Base-by-base conservation (phyloP, 2,113 vertebrate species). In the Corythornis cristatus region DNA sequence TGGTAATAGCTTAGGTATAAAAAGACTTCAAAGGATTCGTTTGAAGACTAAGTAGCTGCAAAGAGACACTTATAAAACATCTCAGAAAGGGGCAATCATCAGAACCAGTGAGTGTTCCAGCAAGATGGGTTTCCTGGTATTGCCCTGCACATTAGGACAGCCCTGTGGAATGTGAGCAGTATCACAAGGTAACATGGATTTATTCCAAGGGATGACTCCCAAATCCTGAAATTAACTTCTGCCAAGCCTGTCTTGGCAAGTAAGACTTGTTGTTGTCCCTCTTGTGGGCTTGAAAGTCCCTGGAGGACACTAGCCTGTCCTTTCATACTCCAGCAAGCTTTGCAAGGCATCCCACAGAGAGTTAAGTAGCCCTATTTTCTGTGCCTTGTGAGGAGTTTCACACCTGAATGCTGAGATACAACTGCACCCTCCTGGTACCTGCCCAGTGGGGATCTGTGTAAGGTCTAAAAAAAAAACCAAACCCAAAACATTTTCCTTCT, bases 181-280 rank as follows among this genome's bases (percentile, higher is more conserved):
- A 53, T 93, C 93, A 92, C 90, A 90, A 71, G 82, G 91, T 95
- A 75, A 54, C 29, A 1, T 86, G 96, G 96, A 93, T 65, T 81
- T 54, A 45, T 77, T 83, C 94, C 94, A 96, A 77, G 40, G 60
- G 43, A 72, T 92, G 76, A 92, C 68, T 93, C 91, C 82, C 3
- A 67, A 89, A 57, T 46, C 76, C 68, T 6, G 23, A 58, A 67
- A 62, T 62, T 78, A 67, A 73, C 81, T 86, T 83, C 71, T 89
- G 43, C 67, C 66, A 70, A 68, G 70, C 70, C 77, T 31, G 29
- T 25, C 33, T 35, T 15, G 6, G 26, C 78, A 79, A 48, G 67
- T 14, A 60, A 21, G 42, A 67, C 72, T 64, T 64, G 54, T 1
- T 60, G 88, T 61, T 65, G 67, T 70, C 67, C 74, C 28, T 74